phyloP scores from a whole-genome alignment of 1,140 invertebrate species.

The Drosophila pandora region DNA sequence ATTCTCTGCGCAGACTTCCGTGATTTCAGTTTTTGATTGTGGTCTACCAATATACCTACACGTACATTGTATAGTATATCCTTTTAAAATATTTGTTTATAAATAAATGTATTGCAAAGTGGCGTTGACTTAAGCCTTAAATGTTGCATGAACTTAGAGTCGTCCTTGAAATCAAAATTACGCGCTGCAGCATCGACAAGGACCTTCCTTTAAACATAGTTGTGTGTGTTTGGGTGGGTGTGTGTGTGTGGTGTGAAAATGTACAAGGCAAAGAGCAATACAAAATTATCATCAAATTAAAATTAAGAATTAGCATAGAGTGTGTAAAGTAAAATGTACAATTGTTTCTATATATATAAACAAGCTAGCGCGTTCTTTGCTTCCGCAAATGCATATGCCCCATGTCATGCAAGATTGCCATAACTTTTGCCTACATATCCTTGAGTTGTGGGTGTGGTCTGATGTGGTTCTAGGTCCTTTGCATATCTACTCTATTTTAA shows the following conservation, averaged over 20 bases:
- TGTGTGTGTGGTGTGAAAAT: slow-evolving; percentile 59
- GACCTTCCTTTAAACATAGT: slow-evolving; percentile 24
- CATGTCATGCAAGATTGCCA: slow-evolving; percentile 65
- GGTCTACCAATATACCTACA: slow-evolving; percentile 51
- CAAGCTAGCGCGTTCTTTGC: slow-evolving; percentile 70
- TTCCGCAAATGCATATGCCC: slow-evolving; percentile 51
- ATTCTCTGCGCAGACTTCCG: slow-evolving; percentile 29
- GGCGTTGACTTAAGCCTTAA: slow-evolving; percentile 77
- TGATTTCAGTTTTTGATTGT: slow-evolving; percentile 62
- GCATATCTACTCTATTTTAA: slow-evolving; percentile 60
- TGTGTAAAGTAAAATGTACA: slow-evolving; percentile 77
- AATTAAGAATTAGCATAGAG: slow-evolving; percentile 61
- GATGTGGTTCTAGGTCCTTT: slow-evolving; percentile 29
- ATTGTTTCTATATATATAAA: slow-evolving; percentile 76
- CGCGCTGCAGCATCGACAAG: slow-evolving; percentile 37
- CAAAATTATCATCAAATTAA: slow-evolving; percentile 72
- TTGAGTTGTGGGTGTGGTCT: slow-evolving; percentile 19
- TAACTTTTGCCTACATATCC: slow-evolving; percentile 61
- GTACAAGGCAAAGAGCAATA: slow-evolving; percentile 79
- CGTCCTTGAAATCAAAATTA: slow-evolving; percentile 50
- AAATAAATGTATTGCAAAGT: slow-evolving; percentile 79
- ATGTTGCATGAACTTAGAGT: slow-evolving; percentile 66
- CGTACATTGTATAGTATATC: slow-evolving; percentile 17
- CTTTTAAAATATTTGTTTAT: slow-evolving; percentile 46
- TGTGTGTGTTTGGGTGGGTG: slow-evolving; percentile 12